Evolutionary conservation across 1,140 invertebrate genomes (phyloP), one percentile per base, ranked within the genome.

Genomic region (Drosophila insularis): DNA sequence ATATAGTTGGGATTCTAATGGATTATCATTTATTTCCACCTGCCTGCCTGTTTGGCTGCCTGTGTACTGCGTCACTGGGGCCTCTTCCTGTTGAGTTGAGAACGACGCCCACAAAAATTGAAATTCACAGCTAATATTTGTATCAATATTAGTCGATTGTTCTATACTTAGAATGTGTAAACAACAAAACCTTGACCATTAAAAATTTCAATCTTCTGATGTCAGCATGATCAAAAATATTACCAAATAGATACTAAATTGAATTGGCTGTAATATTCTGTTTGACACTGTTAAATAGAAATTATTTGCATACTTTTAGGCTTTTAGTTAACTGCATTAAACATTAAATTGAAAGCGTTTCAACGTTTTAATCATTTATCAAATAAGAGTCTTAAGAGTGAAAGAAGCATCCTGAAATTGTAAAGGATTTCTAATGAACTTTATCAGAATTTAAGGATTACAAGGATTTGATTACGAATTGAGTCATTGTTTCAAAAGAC

Each of bases 121-220:
- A 37, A 37, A 59, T 71, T 64, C 61, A 50, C 66, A 71, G 64
- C 31, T 31, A 64, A 65, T 56, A 60, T 68, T 37, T 70, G 14
- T 56, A 1, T 50, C 17, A 19, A 50, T 50, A 50, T 50, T 50
- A 50, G 43, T 50, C 43, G 17, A 21, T 50, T 6, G 17, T n/a
- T 21, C 59, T 87, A 87, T 71, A 68, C 82, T 82, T 87, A 82
- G 80, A 71, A 68, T 13, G 63, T 86, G 82, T 87, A 86, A 86
- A 70, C 69, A 70, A 37, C 40, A 64, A 56, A 87, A 72, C 82
- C 82, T 86, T 86, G 82, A 87, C 82, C 82, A 89, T 63, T 73
- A 69, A 71, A 35, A 78, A 89, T 78, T 60, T 70, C 68, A 74
- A 72, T 77, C 63, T 55, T 67, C 81, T 87, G 79, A 89, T 89